A percentile compares a stretch with the other conserved stretches of the same genome.
phyloP scores from a whole-genome alignment of 2,888 invertebrate genomes.

The Pristionchus arcanus region DNA sequence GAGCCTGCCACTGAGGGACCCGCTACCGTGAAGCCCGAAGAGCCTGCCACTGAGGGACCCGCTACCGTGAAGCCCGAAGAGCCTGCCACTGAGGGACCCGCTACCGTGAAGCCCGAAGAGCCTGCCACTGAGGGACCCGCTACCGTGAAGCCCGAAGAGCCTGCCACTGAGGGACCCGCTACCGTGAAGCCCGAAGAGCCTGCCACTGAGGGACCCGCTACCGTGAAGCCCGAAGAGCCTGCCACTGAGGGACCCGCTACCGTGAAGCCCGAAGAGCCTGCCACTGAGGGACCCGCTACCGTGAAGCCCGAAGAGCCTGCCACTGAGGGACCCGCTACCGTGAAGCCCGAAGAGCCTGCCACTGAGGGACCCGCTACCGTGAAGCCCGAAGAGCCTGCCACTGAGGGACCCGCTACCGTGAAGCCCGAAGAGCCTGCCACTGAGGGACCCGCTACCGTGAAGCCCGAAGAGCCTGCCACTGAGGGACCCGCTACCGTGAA shows the following conservation, averaged over 20 bases:
- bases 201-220: background rate
- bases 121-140: constrained; percentile 5
- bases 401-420: background rate
- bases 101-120: background rate
- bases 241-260: too few relatives aligned
- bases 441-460: background rate
- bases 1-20: background rate
- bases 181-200: background rate
- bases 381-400: background rate
- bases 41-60: constrained; percentile 12
- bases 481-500: background rate
- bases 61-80: background rate
- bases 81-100: background rate
- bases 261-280: background rate
- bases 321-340: background rate
- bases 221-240: background rate
- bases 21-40: background rate
- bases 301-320: background rate
- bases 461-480: background rate
- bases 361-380: background rate
- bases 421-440: background rate
- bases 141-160: background rate
- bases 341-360: constrained; percentile 5
- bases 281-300: background rate
- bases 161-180: background rate